A percentile compares a stretch with the other conserved stretches of the same genome.
These are phyloP conservation scores for Danio rerio DNA, from an alignment of 2,113 vertebrate species.

Conservation along the genomic window GRCz12tu NC_133184.1:34453001-34453500, in stretches of 20 bases:
- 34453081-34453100: constrained; percentile 96
- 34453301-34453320: constrained; percentile 65
- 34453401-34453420: constrained; percentile 60
- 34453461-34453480: constrained; percentile 5
- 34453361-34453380: constrained; percentile 78
- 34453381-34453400: constrained; percentile 62
- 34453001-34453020: constrained; percentile 83
- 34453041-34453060: constrained; percentile 75
- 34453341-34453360: constrained; percentile 74
- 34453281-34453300: constrained; percentile 36
- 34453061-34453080: constrained; percentile 83
- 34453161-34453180: constrained; percentile 41
- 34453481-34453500: background rate
- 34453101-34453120: constrained; percentile 86
- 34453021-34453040: constrained; percentile 79
- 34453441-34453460: background rate
- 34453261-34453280: constrained; percentile 51
- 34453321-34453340: constrained; percentile 72
- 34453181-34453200: constrained; percentile 48
- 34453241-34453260: constrained; percentile 77
- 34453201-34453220: constrained; percentile 79
- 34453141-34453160: constrained; percentile 52
- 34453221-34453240: constrained; percentile 57
- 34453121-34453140: constrained; percentile 91
- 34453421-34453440: constrained; percentile 23